These are phyloP conservation scores for Mimachlamys varia DNA, from an alignment of 2,888 invertebrate species.

Conservation along the genomic window DNA sequence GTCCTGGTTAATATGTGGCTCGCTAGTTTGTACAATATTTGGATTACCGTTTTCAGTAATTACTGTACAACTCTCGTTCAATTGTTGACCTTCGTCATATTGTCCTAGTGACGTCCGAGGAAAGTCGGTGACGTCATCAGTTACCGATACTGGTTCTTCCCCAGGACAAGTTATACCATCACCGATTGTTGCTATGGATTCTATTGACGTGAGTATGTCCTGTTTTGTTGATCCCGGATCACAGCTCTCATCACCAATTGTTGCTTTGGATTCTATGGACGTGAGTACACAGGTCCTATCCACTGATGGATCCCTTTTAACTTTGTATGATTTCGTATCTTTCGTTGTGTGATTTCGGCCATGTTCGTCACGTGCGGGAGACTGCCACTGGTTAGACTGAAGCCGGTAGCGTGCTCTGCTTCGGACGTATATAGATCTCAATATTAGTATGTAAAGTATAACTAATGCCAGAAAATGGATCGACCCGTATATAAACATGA, in stretches of 20 bases:
- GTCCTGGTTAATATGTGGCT: neutral
- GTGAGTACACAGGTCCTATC: neutral
- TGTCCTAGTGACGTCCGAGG: neutral
- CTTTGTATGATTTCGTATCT: neutral
- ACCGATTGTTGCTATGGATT: neutral
- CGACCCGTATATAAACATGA: constrained; percentile 29
- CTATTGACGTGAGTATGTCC: neutral
- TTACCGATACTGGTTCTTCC: neutral
- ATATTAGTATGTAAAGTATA: constrained; percentile 33
- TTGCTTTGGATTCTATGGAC: neutral
- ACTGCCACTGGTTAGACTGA: neutral
- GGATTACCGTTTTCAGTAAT: neutral
- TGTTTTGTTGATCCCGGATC: too few species aligned
- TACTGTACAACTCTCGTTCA: neutral
- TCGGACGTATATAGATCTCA: neutral
- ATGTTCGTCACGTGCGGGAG: neutral
- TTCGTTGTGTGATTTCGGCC: neutral
- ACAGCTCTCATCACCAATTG: neutral
- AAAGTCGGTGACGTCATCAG: neutral
- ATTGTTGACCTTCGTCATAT: neutral
- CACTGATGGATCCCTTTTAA: too few species aligned
- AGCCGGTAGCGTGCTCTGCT: neutral
- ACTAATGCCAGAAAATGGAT: constrained; percentile 35
- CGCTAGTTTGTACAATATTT: too few species aligned
- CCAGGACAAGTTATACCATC: neutral